A percentile compares a stretch with the other conserved stretches of the same genome.
phyloP scores from a whole-genome alignment of 1,140 invertebrate species.

The Euglossa dilemma region DNA sequence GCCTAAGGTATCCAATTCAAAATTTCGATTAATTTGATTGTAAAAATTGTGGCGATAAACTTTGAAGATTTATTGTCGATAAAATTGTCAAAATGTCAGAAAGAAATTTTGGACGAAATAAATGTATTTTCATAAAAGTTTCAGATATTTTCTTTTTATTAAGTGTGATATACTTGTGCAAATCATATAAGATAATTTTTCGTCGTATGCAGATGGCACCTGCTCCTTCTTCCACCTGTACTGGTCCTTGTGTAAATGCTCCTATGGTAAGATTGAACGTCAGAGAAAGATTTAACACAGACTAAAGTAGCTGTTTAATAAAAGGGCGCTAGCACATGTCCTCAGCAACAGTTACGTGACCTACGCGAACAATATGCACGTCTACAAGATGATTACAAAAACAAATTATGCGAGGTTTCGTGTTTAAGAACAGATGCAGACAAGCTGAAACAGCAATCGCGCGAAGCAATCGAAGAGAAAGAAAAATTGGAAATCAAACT shows the following conservation, averaged over 20 bases:
- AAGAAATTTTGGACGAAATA: conserved; percentile 55
- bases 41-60: background rate
- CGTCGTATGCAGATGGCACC: conserved; percentile 50
- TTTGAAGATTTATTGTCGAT: background rate
- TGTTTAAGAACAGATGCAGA: conserved; percentile 81
- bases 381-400: conserved; percentile 84
- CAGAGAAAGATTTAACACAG: conserved; percentile 24
- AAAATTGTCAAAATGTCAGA: background rate
- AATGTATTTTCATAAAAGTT: conserved; percentile 57
- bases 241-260: conserved; percentile 66
- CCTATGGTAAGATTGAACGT: conserved; percentile 63
- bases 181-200: conserved; percentile 27
- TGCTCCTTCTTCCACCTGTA: conserved; percentile 59
- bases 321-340: conserved; percentile 63
- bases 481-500: conserved; percentile 83
- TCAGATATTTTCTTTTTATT: conserved; percentile 21
- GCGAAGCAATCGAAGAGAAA: conserved; percentile 82
- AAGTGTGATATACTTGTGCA: background rate
- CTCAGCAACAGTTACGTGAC: conserved; percentile 80
- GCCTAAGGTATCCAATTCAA: conserved; percentile 44
- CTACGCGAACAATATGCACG: conserved; percentile 83
- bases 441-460: conserved; percentile 81
- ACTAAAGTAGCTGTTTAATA: conserved; percentile 33
- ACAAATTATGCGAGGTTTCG: conserved; percentile 84
- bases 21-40: background rate